Evolutionary conservation across 2,113 vertebrate genomes (phyloP).

Genomic region (Cyanoliseus patagonus): DNA sequence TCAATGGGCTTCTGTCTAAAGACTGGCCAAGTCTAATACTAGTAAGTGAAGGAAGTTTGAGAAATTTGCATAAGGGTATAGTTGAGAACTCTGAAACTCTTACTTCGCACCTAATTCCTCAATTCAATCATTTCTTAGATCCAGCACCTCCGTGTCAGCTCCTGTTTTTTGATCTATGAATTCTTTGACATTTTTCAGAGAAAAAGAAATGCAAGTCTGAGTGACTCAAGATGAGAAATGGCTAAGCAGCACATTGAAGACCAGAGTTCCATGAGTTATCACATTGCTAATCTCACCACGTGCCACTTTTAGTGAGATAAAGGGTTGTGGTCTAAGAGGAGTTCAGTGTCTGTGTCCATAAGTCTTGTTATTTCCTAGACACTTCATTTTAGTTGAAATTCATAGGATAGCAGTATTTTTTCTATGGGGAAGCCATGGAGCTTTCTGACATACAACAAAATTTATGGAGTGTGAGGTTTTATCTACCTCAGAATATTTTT

Average conservation of each 20-base stretch:
- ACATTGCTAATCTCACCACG: neutral
- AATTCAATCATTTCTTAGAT: constrained; percentile 15
- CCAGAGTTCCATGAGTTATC: neutral
- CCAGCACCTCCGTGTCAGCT: neutral
- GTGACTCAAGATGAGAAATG: neutral
- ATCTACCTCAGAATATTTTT: neutral
- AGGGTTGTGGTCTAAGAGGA: neutral
- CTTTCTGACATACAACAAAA: neutral
- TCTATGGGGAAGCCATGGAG: neutral
- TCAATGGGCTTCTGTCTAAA: neutral
- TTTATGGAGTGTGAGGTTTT: neutral
- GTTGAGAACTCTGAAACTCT: neutral
- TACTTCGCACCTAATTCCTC: neutral
- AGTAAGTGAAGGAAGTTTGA: neutral
- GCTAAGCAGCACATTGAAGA: neutral
- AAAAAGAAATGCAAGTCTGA: neutral
- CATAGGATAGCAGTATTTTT: neutral
- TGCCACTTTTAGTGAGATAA: neutral
- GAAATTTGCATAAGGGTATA: neutral
- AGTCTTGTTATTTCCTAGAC: neutral
- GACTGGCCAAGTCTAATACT: neutral
- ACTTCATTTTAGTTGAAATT: neutral
- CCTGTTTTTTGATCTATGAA: constrained; percentile 26
- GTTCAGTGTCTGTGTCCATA: neutral
- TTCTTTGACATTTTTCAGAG: constrained; percentile 15